Percentiles rank a stretch among this genome's conserved stretches.
Conservation (phyloP, 1,140 invertebrate genomes). For the Lordiphosa collinella region DNA sequence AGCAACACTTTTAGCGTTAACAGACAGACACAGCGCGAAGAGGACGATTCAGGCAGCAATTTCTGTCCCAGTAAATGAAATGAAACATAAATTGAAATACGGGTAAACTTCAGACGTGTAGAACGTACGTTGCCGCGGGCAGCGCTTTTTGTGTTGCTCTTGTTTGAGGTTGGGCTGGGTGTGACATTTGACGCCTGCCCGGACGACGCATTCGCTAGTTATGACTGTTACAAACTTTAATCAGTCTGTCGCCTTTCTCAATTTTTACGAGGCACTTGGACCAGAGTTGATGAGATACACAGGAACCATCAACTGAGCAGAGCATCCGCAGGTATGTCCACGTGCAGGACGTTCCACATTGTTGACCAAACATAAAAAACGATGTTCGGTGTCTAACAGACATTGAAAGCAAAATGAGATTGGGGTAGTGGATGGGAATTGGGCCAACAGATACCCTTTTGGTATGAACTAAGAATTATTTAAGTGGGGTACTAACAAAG, state of each 20-base stretch:
- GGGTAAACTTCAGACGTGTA: conserved; percentile 32
- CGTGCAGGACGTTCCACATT: conserved; percentile 43
- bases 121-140: conserved; percentile 30
- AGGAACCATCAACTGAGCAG: conserved; percentile 9
- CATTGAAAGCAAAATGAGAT: background rate
- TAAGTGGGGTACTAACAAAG: no score
- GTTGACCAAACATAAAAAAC: conserved; percentile 60
- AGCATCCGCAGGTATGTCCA: conserved; percentile 7
- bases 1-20: conserved; percentile 61
- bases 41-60: background rate
- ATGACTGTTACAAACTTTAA: conserved; percentile 46
- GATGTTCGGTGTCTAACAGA: conserved; percentile 16
- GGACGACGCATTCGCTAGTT: conserved; percentile 27
- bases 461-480: no score
- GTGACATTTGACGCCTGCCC: conserved; percentile 44
- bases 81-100: conserved; percentile 57
- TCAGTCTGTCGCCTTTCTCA: conserved; percentile 21
- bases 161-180: conserved; percentile 25
- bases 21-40: conserved; percentile 10
- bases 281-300: conserved; percentile 21
- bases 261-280: conserved; percentile 54
- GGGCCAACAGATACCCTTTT: no score
- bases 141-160: conserved; percentile 18
- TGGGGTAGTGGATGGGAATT: background rate
- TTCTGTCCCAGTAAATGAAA: conserved; percentile 49